Evolutionary conservation across 2,797 vertebrate genomes (phyloP).

Genomic region (Squalus acanthias): DNA sequence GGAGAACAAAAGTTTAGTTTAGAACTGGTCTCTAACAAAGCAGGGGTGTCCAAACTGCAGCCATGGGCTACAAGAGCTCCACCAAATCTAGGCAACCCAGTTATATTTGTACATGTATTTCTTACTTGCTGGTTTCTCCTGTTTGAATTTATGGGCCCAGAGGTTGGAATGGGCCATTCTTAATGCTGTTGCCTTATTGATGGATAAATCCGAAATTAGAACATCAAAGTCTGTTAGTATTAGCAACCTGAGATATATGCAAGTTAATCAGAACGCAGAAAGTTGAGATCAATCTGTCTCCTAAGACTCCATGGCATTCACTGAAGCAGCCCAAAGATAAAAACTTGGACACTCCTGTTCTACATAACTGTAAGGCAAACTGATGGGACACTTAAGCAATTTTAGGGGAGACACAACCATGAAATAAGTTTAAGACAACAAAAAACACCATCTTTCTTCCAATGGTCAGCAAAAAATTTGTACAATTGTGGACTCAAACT

Average conservation of each 20-base stretch:
- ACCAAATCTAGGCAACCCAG: background rate
- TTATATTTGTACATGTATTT: background rate
- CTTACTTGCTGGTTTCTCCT: background rate
- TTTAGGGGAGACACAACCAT: background rate
- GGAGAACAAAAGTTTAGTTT: constrained; percentile 42
- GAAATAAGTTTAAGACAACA: background rate
- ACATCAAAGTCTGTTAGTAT: background rate
- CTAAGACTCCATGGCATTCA: background rate
- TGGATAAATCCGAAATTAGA: background rate
- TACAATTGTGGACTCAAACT: background rate
- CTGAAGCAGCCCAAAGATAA: background rate
- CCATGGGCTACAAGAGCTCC: background rate
- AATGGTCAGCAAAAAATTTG: background rate
- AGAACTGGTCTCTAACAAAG: background rate
- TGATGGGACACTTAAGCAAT: background rate
- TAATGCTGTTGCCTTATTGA: background rate
- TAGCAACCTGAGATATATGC: background rate
- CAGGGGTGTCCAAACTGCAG: constrained; percentile 5
- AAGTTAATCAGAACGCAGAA: background rate
- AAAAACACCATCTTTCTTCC: background rate
- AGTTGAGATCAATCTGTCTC: background rate
- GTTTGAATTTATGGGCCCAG: background rate
- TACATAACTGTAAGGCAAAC: background rate
- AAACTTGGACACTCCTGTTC: background rate
- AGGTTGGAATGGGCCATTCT: background rate